Evolutionary conservation across 2,888 invertebrate genomes (phyloP), one percentile per base, ranked within the genome.

Genomic region (Euproctis similis): DNA sequence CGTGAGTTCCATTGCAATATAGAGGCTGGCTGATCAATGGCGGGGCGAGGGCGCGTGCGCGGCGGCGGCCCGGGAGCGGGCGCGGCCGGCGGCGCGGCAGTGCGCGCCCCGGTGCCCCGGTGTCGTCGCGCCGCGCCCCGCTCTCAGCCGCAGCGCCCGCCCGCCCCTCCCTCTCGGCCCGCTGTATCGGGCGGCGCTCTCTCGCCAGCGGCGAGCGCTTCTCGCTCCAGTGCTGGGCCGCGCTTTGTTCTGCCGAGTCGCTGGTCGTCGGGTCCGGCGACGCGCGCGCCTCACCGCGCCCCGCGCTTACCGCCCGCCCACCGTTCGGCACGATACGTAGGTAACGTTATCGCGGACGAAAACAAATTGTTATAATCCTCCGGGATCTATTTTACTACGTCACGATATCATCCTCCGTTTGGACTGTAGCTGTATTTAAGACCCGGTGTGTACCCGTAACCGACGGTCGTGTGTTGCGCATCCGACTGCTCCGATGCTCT

Each of bases 1-100:
- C 76, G 77, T 81, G 80, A 78, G 80, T 80, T 80, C 77, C 66
- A 75, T 76, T 73, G 75, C 75, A 74, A 75, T 76, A 73, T 71
- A 59, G 75, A 72, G 73, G 74, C 72, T 66, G 70, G 70, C 72
- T 78, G 81, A 80, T 80, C 80, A 80, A 80, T 80, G 65, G 54
- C 37, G 53, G 34, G 44, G 12, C 12, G 3, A 12, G n/a, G 50
- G 47, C 55, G 49, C 52, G 43, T 41, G 50, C 39, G 49, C 42
- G 34, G 34, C 39, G 22, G 42, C 34, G n/a, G 12, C 30, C 53
- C 49, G 45, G 26, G 47, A 39, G 53, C 51, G 55, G 48, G 44
- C 50, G 53, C 52, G 49, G 56, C 51, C 54, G 54, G 53, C 14
- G 58, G 52, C 55, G 67, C 66, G 66, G 59, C 54, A 69, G 69